Percentiles rank a stretch among this genome's conserved stretches.
Conservation (phyloP, 2,113 vertebrate species). For the Isurus oxyrinchus region DNA sequence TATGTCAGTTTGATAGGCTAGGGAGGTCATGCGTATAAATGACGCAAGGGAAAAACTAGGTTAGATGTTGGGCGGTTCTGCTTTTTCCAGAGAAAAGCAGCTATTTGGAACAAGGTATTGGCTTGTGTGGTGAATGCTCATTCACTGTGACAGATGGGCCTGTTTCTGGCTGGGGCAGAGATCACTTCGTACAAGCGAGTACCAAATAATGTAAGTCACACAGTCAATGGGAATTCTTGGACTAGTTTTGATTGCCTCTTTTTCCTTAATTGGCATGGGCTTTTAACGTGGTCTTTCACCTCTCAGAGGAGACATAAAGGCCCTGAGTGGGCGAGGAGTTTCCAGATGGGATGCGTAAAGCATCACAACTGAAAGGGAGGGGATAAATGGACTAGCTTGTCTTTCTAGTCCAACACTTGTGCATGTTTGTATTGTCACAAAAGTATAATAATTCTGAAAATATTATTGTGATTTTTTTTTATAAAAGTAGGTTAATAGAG, state of each 20-base stretch:
- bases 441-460: no score
- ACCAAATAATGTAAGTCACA: background rate
- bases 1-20: background rate
- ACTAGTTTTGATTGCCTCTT: background rate
- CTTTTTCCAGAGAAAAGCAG: background rate
- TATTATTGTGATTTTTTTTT: no score
- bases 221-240: background rate
- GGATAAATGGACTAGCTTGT: background rate
- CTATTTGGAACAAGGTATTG: background rate
- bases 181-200: background rate
- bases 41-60: background rate
- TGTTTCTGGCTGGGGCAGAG: background rate
- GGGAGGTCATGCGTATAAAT: background rate
- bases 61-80: background rate
- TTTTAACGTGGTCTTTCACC: background rate
- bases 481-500: no score
- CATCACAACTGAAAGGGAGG: background rate
- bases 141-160: background rate
- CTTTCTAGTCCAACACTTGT: background rate
- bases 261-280: background rate
- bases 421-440: background rate
- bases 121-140: background rate
- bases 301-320: background rate
- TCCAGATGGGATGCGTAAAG: background rate
- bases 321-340: background rate